A percentile compares a stretch with the other conserved stretches of the same genome.
phyloP scores from a whole-genome alignment of 2,797 vertebrate species.

The Carcharodon carcharias region DNA sequence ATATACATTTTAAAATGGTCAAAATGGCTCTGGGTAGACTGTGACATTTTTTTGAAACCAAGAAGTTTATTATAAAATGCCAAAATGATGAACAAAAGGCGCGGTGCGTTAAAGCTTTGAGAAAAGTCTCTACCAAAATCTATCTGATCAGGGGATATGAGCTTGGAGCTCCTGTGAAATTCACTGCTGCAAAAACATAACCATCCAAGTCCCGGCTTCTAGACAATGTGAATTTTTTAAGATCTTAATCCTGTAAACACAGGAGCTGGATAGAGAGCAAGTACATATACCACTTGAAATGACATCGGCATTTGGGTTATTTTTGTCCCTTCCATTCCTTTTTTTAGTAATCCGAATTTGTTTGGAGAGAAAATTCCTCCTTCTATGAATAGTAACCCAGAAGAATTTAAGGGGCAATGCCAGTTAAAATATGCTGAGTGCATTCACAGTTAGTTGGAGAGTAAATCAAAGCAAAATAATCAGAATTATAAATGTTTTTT shows the following conservation, averaged over 20 bases:
- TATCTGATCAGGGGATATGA: background rate
- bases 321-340: background rate
- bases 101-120: background rate
- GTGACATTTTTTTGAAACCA: background rate
- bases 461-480: background rate
- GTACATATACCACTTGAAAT: background rate
- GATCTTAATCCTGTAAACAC: background rate
- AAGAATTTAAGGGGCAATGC: background rate
- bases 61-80: background rate
- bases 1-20: background rate
- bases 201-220: background rate
- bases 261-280: background rate
- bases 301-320: background rate
- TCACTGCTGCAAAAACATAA: too few relatives aligned
- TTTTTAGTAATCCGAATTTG: background rate
- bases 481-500: background rate
- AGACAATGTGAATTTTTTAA: background rate
- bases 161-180: background rate
- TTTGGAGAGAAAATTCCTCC: background rate
- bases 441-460: background rate
- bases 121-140: background rate
- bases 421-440: background rate
- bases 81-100: background rate
- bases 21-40: background rate
- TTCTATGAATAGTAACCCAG: background rate